phyloP scores from a whole-genome alignment of 1,140 invertebrate genomes.

The Brachionus plicatilis region DNA sequence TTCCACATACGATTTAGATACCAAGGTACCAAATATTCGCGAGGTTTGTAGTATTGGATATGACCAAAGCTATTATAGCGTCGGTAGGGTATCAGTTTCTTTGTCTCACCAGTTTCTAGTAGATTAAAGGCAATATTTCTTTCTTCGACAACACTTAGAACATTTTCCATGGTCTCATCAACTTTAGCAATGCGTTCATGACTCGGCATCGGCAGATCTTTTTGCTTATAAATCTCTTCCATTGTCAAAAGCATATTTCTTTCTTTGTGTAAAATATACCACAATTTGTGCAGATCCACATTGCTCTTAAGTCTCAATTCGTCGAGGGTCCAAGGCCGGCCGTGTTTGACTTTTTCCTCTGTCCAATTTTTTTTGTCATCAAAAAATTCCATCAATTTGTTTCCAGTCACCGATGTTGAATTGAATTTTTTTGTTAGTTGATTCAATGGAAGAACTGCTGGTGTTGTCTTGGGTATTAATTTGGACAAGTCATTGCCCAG shows the following conservation, averaged over 20 bases:
- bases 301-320: constrained; percentile 92
- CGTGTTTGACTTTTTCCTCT: constrained; percentile 69
- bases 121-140: constrained; percentile 81
- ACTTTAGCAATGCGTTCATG: constrained; percentile 87
- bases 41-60: constrained; percentile 20
- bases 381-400: constrained; percentile 71
- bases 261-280: constrained; percentile 92
- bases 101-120: constrained; percentile 72
- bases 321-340: constrained; percentile 79
- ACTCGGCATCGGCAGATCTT: constrained; percentile 74
- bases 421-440: background rate
- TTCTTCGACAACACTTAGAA: constrained; percentile 83
- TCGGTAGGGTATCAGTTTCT: background rate
- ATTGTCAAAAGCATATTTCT: constrained; percentile 93
- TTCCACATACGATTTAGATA: constrained; percentile 40
- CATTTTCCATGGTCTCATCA: constrained; percentile 87
- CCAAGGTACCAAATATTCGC: constrained; percentile 40
- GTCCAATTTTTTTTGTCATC: constrained; percentile 81
- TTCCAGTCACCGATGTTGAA: background rate
- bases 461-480: background rate
- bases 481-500: background rate
- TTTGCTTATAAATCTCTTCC: constrained; percentile 72
- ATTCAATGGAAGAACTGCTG: background rate
- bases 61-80: constrained; percentile 37
- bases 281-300: constrained; percentile 90